phyloP scores from a whole-genome alignment of 2,113 vertebrate genomes.

The Zosterops japonicus region DNA sequence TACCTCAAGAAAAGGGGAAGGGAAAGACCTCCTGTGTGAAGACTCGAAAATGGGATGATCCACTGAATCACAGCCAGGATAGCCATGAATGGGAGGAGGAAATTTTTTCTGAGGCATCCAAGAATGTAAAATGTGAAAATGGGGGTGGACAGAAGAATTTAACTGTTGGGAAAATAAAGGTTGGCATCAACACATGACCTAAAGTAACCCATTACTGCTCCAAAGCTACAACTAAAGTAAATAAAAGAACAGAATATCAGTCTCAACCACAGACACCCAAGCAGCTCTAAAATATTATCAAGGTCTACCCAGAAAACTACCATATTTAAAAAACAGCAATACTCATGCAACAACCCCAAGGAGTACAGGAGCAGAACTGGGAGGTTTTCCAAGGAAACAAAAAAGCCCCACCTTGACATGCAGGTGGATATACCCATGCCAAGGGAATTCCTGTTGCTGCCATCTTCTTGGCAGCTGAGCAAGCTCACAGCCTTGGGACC shows the following conservation, averaged over 20 bases:
- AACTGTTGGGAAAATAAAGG: background rate
- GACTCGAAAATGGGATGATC: background rate
- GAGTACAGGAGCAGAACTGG: background rate
- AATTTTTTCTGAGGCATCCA: background rate
- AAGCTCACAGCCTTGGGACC: background rate
- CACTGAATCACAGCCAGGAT: background rate
- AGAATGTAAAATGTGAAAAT: background rate
- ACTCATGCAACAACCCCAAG: background rate
- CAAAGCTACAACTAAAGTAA: background rate
- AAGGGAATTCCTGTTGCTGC: background rate
- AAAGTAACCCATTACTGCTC: background rate
- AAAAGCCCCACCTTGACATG: fast-evolving
- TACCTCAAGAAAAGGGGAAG: background rate
- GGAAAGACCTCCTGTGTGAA: background rate
- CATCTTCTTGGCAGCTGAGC: background rate
- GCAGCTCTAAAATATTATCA: background rate
- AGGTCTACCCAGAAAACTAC: background rate
- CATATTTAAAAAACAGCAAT: background rate
- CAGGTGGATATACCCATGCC: background rate
- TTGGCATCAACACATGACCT: background rate
- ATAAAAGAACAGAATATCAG: background rate
- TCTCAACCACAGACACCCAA: background rate
- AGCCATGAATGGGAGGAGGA: background rate
- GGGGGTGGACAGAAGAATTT: background rate
- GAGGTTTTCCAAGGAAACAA: background rate